Conservation (phyloP, 2,888 invertebrate genomes). For the Chaetogeoica ovagalla region DNA sequence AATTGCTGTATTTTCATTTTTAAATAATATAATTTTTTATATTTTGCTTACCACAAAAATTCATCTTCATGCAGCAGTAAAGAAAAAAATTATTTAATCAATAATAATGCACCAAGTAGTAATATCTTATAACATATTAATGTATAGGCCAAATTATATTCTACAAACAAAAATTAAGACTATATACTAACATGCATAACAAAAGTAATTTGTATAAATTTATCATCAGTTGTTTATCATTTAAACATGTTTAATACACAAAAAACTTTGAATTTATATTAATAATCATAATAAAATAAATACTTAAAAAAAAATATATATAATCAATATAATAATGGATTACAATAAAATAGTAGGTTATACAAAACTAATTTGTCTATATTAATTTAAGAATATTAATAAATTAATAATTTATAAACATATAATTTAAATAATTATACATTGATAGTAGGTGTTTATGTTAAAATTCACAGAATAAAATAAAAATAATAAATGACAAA, state of each 20-base stretch:
- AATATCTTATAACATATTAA: conserved; percentile 32
- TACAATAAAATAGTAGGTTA: conserved; percentile 13
- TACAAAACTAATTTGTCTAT: neutral
- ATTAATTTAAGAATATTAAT: neutral
- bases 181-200: neutral
- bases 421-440: neutral
- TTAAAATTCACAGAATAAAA: conserved; percentile 17
- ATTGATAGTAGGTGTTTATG: neutral
- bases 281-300: conserved; percentile 20
- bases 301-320: neutral
- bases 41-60: conserved; percentile 48
- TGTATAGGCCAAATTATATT: conserved; percentile 28
- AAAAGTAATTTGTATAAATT: neutral
- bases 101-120: conserved; percentile 47
- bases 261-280: neutral
- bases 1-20: conserved; percentile 10
- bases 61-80: conserved; percentile 50
- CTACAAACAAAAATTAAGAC: neutral
- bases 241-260: neutral
- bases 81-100: conserved; percentile 36
- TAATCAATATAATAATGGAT: neutral
- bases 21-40: conserved; percentile 16
- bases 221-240: conserved; percentile 3
- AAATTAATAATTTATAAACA: conserved; percentile 10
- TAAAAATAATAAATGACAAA: conserved; percentile 7